These are phyloP conservation scores for Mizuhopecten yessoensis DNA, from an alignment of 1,140 invertebrate species.

Conservation along the genomic window DNA sequence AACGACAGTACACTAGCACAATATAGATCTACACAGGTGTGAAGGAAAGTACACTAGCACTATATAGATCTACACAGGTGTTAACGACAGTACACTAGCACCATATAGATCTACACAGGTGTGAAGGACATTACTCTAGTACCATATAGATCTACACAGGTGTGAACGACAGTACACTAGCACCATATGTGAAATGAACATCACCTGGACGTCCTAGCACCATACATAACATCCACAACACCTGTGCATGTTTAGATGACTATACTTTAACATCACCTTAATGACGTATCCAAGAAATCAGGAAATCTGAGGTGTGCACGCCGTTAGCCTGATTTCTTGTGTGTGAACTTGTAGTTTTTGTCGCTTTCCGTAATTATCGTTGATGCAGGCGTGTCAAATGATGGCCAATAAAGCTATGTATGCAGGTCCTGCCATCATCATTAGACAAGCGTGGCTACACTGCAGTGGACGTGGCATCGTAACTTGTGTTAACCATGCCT, in stretches of 20 bases:
- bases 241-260: background rate
- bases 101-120: too few species aligned
- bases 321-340: background rate
- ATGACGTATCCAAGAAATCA: background rate
- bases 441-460: conserved; percentile 10
- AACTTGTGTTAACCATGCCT: background rate
- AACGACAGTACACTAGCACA: too few species aligned
- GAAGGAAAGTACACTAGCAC: too few species aligned
- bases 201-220: too few species aligned
- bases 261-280: background rate
- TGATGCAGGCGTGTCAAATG: conserved; percentile 24
- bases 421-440: background rate
- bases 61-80: too few species aligned
- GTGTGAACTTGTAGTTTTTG: conserved; percentile 1
- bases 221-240: background rate
- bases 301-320: background rate
- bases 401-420: background rate
- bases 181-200: too few species aligned
- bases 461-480: background rate
- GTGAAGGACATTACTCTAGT: background rate
- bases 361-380: conserved; percentile 6
- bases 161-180: background rate
- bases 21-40: too few species aligned
- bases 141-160: background rate
- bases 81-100: too few species aligned